phyloP scores from a whole-genome alignment of 2,797 vertebrate genomes.

The Lagodon rhomboides region DNA sequence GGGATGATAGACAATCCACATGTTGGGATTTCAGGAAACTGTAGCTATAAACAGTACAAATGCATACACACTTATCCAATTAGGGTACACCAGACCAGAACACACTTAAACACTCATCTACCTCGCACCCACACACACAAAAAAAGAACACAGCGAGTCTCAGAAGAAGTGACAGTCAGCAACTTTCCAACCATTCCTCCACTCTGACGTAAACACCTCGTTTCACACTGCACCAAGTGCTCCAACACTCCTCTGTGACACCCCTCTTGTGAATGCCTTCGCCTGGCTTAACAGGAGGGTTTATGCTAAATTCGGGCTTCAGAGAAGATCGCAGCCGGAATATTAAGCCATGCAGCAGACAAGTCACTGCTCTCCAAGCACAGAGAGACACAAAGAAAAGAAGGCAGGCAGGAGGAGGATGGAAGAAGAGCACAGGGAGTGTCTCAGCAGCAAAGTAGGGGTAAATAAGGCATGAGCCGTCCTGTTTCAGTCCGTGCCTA shows the following conservation, averaged over 20 bases:
- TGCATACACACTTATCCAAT: not conserved
- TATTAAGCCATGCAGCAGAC: slow-evolving; percentile 63
- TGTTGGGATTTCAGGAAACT: slow-evolving; percentile 11
- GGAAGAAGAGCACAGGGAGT: slow-evolving; percentile 36
- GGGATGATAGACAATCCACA: slow-evolving; percentile 37
- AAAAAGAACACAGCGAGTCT: slow-evolving; percentile 1
- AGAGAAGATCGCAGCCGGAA: slow-evolving; percentile 48
- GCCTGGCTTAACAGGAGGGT: slow-evolving; percentile 62
- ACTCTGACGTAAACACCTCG: slow-evolving; percentile 55
- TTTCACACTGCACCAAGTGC: slow-evolving; percentile 29
- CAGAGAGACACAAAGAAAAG: slow-evolving; percentile 27
- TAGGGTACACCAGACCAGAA: slow-evolving; percentile 5
- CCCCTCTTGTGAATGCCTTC: slow-evolving; percentile 44
- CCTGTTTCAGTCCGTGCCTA: slow-evolving; percentile 36
- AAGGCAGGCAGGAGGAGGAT: slow-evolving; percentile 22
- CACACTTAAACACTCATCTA: slow-evolving; percentile 1
- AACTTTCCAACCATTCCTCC: slow-evolving; percentile 36
- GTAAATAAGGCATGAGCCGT: slow-evolving; percentile 67
- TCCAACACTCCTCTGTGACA: slow-evolving; percentile 41
- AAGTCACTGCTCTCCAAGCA: slow-evolving; percentile 36
- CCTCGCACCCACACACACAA: not conserved
- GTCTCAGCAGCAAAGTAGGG: slow-evolving; percentile 39
- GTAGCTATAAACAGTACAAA: not conserved
- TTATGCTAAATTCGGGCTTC: slow-evolving; percentile 68
- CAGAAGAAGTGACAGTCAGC: slow-evolving; percentile 42